phyloP scores from a whole-genome alignment of 2,113 vertebrate species.

The Lichenostomus cassidix region DNA sequence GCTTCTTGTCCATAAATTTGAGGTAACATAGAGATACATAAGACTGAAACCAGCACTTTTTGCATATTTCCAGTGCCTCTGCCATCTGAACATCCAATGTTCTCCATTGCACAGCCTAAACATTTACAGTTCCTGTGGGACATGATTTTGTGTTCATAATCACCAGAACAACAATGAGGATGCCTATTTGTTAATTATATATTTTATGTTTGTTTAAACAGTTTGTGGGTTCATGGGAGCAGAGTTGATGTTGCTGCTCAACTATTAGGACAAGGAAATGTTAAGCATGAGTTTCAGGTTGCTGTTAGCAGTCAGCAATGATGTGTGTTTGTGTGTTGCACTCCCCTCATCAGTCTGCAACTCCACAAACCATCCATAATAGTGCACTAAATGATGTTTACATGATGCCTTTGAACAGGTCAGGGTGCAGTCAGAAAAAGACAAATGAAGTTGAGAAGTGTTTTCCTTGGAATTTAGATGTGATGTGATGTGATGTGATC shows the following conservation, averaged over 20 bases:
- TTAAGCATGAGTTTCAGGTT: slow-evolving; percentile 27
- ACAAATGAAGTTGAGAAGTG: not conserved
- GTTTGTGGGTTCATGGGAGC: not conserved
- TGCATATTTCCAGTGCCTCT: not conserved
- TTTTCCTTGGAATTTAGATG: not conserved
- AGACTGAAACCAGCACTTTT: not conserved
- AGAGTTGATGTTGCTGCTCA: not conserved
- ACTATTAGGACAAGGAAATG: not conserved
- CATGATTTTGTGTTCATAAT: not conserved
- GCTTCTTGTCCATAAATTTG: not conserved
- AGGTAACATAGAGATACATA: not conserved
- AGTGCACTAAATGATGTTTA: slow-evolving; percentile 6
- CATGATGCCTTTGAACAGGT: slow-evolving; percentile 13
- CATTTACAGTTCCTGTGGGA: not conserved
- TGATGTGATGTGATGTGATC: not conserved
- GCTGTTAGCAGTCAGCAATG: slow-evolving; percentile 9
- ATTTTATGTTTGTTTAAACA: not conserved
- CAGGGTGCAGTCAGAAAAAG: slow-evolving; percentile 1
- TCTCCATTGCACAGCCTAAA: not conserved
- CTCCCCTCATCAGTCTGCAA: not conserved
- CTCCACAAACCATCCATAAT: not conserved
- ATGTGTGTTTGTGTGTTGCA: not conserved
- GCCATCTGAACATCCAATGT: not conserved
- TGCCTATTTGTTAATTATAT: not conserved
- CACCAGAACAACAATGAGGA: not conserved